phyloP scores from a whole-genome alignment of 1,140 invertebrate genomes.

The Arion vulgaris region DNA sequence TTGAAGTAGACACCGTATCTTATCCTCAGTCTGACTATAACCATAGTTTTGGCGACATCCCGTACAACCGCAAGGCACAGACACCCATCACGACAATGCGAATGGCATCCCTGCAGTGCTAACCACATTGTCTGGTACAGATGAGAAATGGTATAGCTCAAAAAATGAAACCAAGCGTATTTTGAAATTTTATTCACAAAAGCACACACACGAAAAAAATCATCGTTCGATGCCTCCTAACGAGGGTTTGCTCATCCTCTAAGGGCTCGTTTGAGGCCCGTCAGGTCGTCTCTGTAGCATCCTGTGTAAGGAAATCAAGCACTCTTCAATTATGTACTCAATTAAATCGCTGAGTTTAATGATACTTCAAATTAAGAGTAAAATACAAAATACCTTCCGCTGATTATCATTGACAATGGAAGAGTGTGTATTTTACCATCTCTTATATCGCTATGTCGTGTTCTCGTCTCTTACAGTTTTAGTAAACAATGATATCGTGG shows the following conservation, averaged over 20 bases:
- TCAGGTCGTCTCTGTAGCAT: background rate
- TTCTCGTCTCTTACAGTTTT: too few relatives aligned
- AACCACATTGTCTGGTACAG: background rate
- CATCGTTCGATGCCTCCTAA: background rate
- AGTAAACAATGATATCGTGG: too few relatives aligned
- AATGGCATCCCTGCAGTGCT: background rate
- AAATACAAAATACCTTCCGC: too few relatives aligned
- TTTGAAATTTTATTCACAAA: background rate
- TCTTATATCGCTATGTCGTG: too few relatives aligned
- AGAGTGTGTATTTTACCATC: too few relatives aligned
- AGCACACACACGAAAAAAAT: background rate
- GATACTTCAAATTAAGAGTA: background rate
- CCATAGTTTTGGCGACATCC: background rate
- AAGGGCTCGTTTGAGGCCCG: background rate
- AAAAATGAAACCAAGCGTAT: background rate
- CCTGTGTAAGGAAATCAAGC: background rate
- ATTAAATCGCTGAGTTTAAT: background rate
- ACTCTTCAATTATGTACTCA: background rate
- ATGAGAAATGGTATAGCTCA: background rate
- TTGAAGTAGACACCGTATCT: too few relatives aligned
- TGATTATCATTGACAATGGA: too few relatives aligned
- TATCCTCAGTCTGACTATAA: too few relatives aligned
- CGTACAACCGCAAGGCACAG: background rate
- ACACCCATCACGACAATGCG: background rate
- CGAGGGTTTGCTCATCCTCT: background rate